A percentile compares a stretch with the other conserved stretches of the same genome.
phyloP scores from a whole-genome alignment of 2,113 vertebrate genomes.

The Butorides virescens region DNA sequence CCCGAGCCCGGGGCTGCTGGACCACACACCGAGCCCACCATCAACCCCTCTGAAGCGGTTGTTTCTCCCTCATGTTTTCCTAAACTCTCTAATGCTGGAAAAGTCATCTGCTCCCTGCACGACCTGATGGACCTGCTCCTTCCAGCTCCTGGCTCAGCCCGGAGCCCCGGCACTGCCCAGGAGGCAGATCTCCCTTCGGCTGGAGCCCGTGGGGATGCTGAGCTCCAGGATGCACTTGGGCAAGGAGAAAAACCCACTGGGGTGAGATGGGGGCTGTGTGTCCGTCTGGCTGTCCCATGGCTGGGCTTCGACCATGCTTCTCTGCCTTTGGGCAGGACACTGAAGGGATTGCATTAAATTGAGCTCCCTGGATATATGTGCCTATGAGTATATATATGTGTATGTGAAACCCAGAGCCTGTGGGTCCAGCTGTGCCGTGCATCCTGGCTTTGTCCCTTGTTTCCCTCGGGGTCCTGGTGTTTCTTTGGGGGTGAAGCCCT shows the following conservation, averaged over 20 bases:
- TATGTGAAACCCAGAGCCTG: too few relatives aligned
- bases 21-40: not conserved
- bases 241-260: accelerated
- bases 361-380: not conserved
- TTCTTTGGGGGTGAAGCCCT: not conserved
- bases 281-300: not conserved
- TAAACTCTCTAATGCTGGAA: not conserved
- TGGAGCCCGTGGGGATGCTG: not conserved
- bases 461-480: accelerated
- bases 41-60: accelerated
- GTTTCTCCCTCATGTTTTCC: not conserved
- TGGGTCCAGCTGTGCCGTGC: not conserved
- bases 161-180: accelerated
- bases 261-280: accelerated
- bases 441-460: not conserved
- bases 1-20: not conserved
- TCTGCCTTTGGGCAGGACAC: not conserved
- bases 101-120: not conserved
- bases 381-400: accelerated
- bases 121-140: accelerated
- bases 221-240: not conserved
- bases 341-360: not conserved
- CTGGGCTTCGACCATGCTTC: not conserved
- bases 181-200: too few relatives aligned
- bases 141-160: accelerated